Evolutionary conservation across 1,140 invertebrate genomes (phyloP), one percentile per base, ranked within the genome.

Genomic region (Cryptotermes secundus): DNA sequence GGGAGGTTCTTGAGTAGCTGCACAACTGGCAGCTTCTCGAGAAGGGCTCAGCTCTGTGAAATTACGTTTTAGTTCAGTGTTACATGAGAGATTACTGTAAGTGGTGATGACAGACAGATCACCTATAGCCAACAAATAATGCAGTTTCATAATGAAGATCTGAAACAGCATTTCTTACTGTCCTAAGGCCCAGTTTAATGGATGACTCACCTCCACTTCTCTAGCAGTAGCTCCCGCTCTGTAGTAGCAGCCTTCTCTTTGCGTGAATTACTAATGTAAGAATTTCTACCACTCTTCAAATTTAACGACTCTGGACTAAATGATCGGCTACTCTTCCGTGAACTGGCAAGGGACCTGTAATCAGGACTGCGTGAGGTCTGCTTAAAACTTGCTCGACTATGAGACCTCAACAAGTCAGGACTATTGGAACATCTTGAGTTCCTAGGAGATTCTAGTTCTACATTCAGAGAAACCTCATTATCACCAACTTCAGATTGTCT

Each of bases 161-260:
- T n/a, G n/a, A n/a, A n/a, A 49, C 4, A 49, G 16, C 16, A 22
- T 49, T 1, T 49, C 45, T 49, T 19, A 19, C 45, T 19, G 3
- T 49, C 19, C 45, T 22, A 19, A 19, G 1, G 19, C 19, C 19
- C 45, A 19, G 19, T 19, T 49, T 49, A 49, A 12, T 4, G 22
- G 1, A 22, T 1, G 19, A 31, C 81, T 49, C 31, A 82, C 81
- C 81, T 82, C 81, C 81, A 82, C 34, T 82, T 82, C 81, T 82
- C 53, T 42, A 82, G 45, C 35, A 82, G 35, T 26, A 82, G 24
- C n/a, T 82, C 81, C 26, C 81, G 81, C 31, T 82, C 81, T 22
- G 81, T 82, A 24, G 42, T 42, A 82, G 14, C 38, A 26, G 7
- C 2, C 38, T 82, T 82, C 24, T 34, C 45, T 19, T 53, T 34